These are phyloP conservation scores for Drosophila nikananu DNA, from an alignment of 1,140 invertebrate species.

Conservation along the genomic window DNA sequence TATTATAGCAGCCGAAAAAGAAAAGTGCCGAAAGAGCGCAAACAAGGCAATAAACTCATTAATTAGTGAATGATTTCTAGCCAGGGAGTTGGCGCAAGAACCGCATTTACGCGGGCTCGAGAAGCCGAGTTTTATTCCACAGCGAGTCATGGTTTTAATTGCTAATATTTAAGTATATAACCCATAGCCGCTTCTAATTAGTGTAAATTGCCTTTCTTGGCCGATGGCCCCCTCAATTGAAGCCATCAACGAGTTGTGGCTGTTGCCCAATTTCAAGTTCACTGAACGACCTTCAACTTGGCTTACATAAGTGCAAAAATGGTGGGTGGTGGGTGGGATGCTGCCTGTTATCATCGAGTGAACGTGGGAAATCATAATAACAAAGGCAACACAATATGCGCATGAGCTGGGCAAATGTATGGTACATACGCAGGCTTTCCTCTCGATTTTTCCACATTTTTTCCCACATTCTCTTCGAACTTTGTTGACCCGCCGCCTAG, in stretches of 20 bases:
- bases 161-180: conserved; percentile 5
- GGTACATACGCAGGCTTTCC: conserved; percentile 14
- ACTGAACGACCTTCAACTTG: conserved; percentile 68
- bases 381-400: conserved; percentile 51
- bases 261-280: conserved; percentile 37
- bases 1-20: conserved; percentile 2
- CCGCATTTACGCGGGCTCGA: background rate
- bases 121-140: conserved; percentile 11
- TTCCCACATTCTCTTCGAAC: conserved; percentile 29
- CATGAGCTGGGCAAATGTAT: conserved; percentile 45
- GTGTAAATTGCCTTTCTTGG: conserved; percentile 18
- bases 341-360: conserved; percentile 41
- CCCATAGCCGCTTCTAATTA: conserved; percentile 34
- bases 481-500: conserved; percentile 9
- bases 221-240: conserved; percentile 8
- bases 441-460: background rate
- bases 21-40: background rate
- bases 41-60: conserved; percentile 32
- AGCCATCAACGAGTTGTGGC: background rate
- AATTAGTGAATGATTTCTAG: conserved; percentile 9
- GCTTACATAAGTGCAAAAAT: conserved; percentile 54
- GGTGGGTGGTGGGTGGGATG: conserved; percentile 6
- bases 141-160: conserved; percentile 30
- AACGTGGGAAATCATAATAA: conserved; percentile 43
- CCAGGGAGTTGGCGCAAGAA: background rate